A percentile compares a stretch with the other conserved stretches of the same genome.
These are phyloP conservation scores for Orchesella flavescens DNA, from an alignment of 2,888 invertebrate species.

Conservation along the genomic window DNA sequence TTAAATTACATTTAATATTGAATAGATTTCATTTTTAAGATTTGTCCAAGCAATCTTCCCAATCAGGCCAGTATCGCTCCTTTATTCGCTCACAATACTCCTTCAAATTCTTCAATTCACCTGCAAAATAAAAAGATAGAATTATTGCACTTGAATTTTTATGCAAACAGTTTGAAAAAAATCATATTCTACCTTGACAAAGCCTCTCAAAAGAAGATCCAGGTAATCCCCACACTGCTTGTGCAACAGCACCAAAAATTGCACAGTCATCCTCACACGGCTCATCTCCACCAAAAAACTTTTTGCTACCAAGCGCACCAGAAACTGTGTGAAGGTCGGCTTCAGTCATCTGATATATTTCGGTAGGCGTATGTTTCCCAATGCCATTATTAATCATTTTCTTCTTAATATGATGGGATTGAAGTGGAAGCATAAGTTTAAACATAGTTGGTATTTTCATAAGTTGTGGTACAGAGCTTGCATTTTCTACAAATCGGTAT, in stretches of 20 bases:
- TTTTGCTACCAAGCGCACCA: slow-evolving; percentile 64
- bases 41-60: slow-evolving; percentile 72
- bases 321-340: slow-evolving; percentile 63
- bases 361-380: slow-evolving; percentile 62
- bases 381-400: slow-evolving; percentile 56
- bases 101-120: slow-evolving; percentile 73
- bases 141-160: too few species aligned
- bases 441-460: slow-evolving; percentile 15
- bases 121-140: slow-evolving; percentile 71
- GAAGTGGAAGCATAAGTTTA: slow-evolving; percentile 8
- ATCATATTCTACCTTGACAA: too few species aligned
- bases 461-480: not conserved
- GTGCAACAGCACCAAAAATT: slow-evolving; percentile 74
- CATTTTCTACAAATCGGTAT: slow-evolving; percentile 27
- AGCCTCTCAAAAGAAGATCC: slow-evolving; percentile 70
- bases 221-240: slow-evolving; percentile 73
- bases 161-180: too few species aligned
- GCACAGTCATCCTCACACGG: slow-evolving; percentile 73
- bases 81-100: slow-evolving; percentile 73
- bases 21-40: too few species aligned
- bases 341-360: slow-evolving; percentile 60
- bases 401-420: not conserved
- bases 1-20: too few species aligned
- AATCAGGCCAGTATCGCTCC: slow-evolving; percentile 74
- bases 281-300: slow-evolving; percentile 67